Percentiles rank a stretch among this genome's conserved stretches.
Conservation (phyloP, 2,797 vertebrate species). For the Hafferia zeledoni region DNA sequence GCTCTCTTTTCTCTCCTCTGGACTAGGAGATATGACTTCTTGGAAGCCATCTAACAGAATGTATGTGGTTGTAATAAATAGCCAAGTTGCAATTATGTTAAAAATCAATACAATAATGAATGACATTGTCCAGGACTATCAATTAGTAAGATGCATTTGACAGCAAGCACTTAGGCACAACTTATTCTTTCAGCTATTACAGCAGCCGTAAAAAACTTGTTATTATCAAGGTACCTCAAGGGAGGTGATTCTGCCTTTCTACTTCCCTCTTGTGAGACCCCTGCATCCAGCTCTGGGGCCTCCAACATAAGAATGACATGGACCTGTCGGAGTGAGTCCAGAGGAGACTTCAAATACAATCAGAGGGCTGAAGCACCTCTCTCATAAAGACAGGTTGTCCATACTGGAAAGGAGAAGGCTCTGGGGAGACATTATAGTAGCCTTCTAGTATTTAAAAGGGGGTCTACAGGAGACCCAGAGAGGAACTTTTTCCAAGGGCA, state of each 20-base stretch:
- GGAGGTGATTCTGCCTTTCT: neutral
- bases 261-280: neutral
- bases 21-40: neutral
- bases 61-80: neutral
- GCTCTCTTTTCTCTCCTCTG: neutral
- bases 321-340: accelerated
- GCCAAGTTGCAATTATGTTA: neutral
- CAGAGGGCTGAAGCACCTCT: neutral
- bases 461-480: neutral
- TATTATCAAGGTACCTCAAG: neutral
- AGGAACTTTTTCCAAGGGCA: neutral
- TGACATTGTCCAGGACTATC: neutral
- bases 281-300: neutral
- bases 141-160: neutral
- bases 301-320: neutral
- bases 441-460: neutral
- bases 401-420: neutral
- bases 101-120: conserved; percentile 25
- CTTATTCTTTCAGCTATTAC: neutral
- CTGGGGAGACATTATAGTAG: neutral
- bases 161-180: neutral
- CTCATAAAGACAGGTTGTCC: neutral
- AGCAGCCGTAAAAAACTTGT: neutral
- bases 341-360: neutral
- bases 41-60: neutral